phyloP scores from a whole-genome alignment of 2,888 invertebrate genomes.

The Thecophora atra region DNA sequence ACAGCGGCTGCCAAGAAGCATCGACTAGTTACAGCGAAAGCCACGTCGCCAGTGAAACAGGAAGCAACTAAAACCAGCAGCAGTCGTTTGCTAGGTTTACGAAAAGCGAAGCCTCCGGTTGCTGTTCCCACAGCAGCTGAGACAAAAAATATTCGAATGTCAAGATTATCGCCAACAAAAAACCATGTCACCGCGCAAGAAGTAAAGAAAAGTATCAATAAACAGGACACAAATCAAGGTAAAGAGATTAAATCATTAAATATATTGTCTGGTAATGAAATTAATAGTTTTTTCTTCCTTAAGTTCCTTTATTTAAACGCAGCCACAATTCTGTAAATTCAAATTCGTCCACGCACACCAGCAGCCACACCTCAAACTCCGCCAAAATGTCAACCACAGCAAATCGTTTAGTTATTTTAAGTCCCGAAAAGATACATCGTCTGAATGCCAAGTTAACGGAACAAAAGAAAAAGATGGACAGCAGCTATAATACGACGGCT shows the following conservation, averaged over 20 bases:
- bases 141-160: background rate
- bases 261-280: background rate
- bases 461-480: constrained; percentile 57
- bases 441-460: constrained; percentile 60
- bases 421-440: constrained; percentile 63
- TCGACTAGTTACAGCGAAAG: constrained; percentile 35
- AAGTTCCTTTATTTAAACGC: constrained; percentile 27
- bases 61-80: constrained; percentile 17
- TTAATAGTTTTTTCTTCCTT: background rate
- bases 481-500: constrained; percentile 40
- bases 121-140: background rate
- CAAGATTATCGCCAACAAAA: constrained; percentile 22
- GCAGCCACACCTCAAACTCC: constrained; percentile 35
- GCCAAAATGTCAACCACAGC: constrained; percentile 41
- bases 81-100: constrained; percentile 30
- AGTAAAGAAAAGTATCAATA: constrained; percentile 11
- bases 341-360: constrained; percentile 25
- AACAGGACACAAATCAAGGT: constrained; percentile 29
- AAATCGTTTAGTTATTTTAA: constrained; percentile 59
- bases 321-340: constrained; percentile 6
- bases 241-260: background rate
- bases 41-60: constrained; percentile 20
- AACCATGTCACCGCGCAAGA: background rate
- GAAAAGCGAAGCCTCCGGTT: constrained; percentile 27
- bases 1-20: constrained; percentile 38